Conservation (phyloP, 2,797 vertebrate genomes). For the Alcedo atthis region DNA sequence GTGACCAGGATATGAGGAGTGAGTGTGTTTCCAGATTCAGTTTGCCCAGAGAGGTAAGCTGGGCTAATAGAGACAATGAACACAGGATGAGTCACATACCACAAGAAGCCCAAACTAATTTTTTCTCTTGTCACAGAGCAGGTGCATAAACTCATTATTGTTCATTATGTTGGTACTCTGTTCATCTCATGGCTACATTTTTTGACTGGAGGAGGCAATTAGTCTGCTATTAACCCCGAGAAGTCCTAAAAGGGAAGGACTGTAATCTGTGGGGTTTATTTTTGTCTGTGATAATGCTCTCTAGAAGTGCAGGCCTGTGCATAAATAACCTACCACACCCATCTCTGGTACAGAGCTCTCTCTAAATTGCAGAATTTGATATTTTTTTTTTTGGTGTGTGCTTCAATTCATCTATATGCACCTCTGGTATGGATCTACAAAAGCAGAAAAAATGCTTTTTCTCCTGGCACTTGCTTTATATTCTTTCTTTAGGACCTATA, state of each 20-base stretch:
- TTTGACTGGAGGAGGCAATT: background rate
- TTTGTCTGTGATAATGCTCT: background rate
- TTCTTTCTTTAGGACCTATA: background rate
- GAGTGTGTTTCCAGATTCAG: background rate
- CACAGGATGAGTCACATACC: background rate
- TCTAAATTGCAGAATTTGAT: background rate
- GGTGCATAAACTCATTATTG: background rate
- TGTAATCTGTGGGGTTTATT: background rate
- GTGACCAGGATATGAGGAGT: background rate
- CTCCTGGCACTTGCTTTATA: background rate
- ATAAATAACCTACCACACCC: background rate
- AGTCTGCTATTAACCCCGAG: background rate
- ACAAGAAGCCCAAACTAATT: background rate
- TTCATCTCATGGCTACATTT: background rate
- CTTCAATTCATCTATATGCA: background rate
- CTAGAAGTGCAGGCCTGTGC: background rate
- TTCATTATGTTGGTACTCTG: background rate
- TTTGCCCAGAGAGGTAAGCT: background rate
- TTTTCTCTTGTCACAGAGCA: background rate
- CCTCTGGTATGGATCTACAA: background rate
- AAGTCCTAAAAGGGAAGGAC: background rate
- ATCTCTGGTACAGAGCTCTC: background rate
- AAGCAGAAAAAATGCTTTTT: background rate
- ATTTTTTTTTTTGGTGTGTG: background rate
- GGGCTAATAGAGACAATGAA: background rate